Evolutionary conservation across 92 coral and sea anemone genomes (phyloP).

Genomic region (Diadumene lineata): DNA sequence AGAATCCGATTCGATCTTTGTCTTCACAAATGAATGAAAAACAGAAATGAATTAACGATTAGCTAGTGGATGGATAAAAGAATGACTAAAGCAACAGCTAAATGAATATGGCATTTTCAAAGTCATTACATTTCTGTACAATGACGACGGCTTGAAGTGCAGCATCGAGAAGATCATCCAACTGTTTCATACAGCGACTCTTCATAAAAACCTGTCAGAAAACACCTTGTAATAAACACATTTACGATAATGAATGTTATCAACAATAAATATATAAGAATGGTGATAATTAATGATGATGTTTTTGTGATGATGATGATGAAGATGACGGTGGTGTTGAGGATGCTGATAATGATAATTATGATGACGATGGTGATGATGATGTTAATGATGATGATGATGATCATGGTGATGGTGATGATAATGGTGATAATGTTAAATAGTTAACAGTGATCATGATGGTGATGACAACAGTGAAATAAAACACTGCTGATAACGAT

Average conservation of each 20-base stretch:
- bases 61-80: constrained; percentile 3
- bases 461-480: too few species aligned
- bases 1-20: too few species aligned
- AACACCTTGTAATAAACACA: neutral
- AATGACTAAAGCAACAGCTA: neutral
- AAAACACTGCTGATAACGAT: neutral
- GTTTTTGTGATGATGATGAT: neutral
- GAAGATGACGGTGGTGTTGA: neutral
- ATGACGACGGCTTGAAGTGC: constrained; percentile 17
- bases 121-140: constrained; percentile 28
- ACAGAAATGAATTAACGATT: neutral
- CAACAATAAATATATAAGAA: too few species aligned
- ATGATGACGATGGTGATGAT: neutral
- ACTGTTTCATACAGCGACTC: constrained; percentile 19
- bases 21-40: neutral
- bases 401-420: neutral
- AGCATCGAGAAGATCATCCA: constrained; percentile 13
- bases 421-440: neutral
- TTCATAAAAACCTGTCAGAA: constrained; percentile 35
- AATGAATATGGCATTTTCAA: neutral
- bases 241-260: neutral
- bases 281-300: neutral
- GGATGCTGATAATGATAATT: neutral
- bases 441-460: neutral
- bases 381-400: neutral